Evolutionary conservation across 2,797 vertebrate species (phyloP), one percentile per base, ranked within the genome.

Genomic region (Sylvilagus floridanus): DNA sequence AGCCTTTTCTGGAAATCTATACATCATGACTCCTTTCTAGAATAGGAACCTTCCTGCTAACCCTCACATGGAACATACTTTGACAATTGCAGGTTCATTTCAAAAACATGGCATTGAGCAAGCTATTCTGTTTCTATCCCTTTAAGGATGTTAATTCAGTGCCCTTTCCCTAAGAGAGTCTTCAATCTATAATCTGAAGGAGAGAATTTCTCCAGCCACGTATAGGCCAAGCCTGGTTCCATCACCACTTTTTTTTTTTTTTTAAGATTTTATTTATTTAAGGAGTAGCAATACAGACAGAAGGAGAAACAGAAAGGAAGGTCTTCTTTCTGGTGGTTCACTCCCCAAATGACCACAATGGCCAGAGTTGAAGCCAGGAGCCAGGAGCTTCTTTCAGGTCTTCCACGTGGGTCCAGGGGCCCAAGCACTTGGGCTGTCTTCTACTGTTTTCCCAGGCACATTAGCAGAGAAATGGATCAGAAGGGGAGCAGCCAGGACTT

Each of bases 1-100:
- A 69, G 11, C 4, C 30, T 69, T 62, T 82, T 90, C 28, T 79
- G 73, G 62, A 93, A 94, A 86, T 26, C 86, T 95, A n/a, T 11
- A 69, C 9, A 60, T 57, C 22, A 24, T 28, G 52, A 82, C 10
- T 11, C 14, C 65, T 2, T 77, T 84, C 85, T 83, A 32, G 60
- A 78, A 63, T 7, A 22, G 7, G 22, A 2, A 19, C 35, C 30
- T 83, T 84, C 37, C n/a, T 78, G 22, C 62, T 57, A 77, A 73
- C 32, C 24, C 60, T 93, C 66, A 16, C 6, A 32, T 2, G 3
- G 42, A 77, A 81, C 60, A 68, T 52, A 75, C 77, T 32, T 84
- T 35, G 35, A 94, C 32, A 76, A 78, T 0, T 35, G 12, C 4
- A 76, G 42, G 28, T 8, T 92, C 37, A 76, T 24, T 82, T 72